Conservation (phyloP, 2,888 invertebrate species). For the Chirona hameri region DNA sequence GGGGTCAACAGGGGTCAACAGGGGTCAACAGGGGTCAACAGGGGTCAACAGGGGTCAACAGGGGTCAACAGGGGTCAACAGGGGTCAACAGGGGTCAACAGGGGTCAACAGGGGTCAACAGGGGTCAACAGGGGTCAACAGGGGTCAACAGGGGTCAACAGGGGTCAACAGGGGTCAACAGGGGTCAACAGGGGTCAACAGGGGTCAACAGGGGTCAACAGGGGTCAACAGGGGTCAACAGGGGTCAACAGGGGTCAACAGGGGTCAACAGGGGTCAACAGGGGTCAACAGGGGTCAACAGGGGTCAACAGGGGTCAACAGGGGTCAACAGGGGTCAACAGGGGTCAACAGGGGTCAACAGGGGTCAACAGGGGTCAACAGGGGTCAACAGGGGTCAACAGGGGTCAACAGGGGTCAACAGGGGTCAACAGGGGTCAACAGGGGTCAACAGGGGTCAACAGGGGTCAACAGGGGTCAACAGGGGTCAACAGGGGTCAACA, state of each 20-base stretch:
- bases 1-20: not conserved
- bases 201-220: not conserved
- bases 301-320: no score
- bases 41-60: not conserved
- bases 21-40: no score
- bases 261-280: not conserved
- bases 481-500: not conserved
- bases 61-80: not conserved
- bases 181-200: conserved; percentile 49
- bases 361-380: not conserved
- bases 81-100: no score
- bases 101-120: not conserved
- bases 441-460: not conserved
- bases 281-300: not conserved
- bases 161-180: not conserved
- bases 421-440: not conserved
- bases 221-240: not conserved
- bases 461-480: no score
- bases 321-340: not conserved
- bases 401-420: conserved; percentile 49
- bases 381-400: not conserved
- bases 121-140: not conserved
- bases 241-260: no score
- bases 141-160: not conserved
- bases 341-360: not conserved